Evolutionary conservation across 2,797 vertebrate species (phyloP).

Genomic region (Acanthurus lineatus): DNA sequence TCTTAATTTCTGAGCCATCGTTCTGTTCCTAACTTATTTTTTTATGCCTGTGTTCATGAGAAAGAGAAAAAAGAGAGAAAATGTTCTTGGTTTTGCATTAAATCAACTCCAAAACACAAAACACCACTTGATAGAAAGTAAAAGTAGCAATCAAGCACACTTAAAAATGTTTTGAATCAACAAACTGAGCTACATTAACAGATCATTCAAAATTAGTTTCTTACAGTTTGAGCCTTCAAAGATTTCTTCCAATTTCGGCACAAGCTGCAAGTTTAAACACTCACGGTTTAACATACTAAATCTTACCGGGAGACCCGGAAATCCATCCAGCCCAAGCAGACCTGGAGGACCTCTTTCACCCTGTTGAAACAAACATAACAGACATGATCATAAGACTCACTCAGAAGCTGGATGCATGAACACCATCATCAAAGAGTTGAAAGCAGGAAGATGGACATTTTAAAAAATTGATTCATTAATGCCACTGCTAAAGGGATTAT

Average conservation of each 20-base stretch:
- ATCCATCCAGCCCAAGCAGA: constrained; percentile 85
- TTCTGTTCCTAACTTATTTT: no score
- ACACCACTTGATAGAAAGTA: neutral
- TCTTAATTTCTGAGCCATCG: no score
- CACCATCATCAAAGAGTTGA: neutral
- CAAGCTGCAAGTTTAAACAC: constrained; percentile 1
- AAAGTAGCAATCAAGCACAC: neutral
- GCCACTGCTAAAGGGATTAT: neutral
- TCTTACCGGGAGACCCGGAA: constrained; percentile 89
- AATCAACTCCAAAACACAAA: no score
- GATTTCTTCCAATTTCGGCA: neutral
- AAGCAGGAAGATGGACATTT: neutral
- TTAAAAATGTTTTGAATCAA: neutral
- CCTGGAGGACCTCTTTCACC: constrained; percentile 89
- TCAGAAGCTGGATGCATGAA: neutral
- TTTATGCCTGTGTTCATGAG: no score
- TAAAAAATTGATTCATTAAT: neutral
- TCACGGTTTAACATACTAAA: neutral
- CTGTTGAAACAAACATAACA: constrained; percentile 74
- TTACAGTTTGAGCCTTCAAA: neutral
- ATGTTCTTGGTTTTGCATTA: no score
- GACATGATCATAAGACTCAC: constrained; percentile 9
- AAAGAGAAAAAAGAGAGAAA: no score
- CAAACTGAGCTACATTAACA: neutral
- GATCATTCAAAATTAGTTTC: neutral